Base-by-base conservation (phyloP, 2,113 vertebrate genomes). In the Edolisoma coerulescens region DNA sequence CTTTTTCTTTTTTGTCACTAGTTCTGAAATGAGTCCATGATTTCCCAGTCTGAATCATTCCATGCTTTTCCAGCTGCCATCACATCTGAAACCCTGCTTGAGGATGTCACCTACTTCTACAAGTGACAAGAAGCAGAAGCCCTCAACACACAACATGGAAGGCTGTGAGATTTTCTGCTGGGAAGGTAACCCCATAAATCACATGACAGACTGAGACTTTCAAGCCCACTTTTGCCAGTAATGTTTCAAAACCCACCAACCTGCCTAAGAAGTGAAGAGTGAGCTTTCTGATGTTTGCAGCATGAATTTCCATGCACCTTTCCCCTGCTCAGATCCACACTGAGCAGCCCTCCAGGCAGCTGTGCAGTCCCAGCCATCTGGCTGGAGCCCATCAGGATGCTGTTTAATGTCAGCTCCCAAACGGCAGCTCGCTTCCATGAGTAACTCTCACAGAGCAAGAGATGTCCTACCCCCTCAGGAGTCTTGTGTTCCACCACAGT, bases 351-450 rank as follows among this genome's bases (percentile, higher is more conserved):
- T 45, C 39, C 7, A 11, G 65, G 69, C 56, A 90, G 67, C 20
- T 85, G 67, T 57, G 10, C 1, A 90, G 75, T 30, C 49, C 30
- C 91, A 93, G 71, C 63, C 70, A 83, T 39, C 57, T 76, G 83
- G 49, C 67, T 21, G 27, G 53, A 88, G 86, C 63, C 53, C 53
- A 19, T 28, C 39, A 44, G 53, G 63, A 65, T 56, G 44, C 53
- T 93, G 49, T 23, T 71, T n/a, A 68, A 86, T 23, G 71, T 33
- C 91, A 83, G 70, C 47, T 87, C 91, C 75, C 50, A 59, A 26
- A 59, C 0, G 1, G n/a, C 49, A 85, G 39, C 39, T 61, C 1
- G 0, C 27, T 73, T 57, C 27, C 0, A 0, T 52, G 41, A 73
- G 53, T 4, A 26, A 49, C 59, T 74, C 52, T 56, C 59, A 16